Percentiles rank a stretch among this genome's conserved stretches.
phyloP scores from a whole-genome alignment of 2,888 invertebrate species.

The Gerosis bhagava region DNA sequence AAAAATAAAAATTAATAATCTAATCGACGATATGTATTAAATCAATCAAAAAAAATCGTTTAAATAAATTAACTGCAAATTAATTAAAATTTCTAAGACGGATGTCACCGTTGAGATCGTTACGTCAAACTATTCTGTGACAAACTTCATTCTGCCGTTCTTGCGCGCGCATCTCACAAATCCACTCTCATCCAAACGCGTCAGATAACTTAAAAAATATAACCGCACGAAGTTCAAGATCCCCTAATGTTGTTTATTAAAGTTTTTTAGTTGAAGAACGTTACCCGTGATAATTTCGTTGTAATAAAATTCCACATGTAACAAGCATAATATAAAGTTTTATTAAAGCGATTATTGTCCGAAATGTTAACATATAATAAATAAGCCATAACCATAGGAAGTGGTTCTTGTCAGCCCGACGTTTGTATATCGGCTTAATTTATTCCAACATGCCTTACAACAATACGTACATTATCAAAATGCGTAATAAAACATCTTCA shows the following conservation, averaged over 20 bases:
- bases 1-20: constrained; percentile 13
- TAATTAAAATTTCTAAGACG: too few species aligned
- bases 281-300: constrained; percentile 21
- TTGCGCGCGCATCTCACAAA: too few species aligned
- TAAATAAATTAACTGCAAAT: too few species aligned
- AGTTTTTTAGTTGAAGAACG: background rate
- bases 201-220: too few species aligned
- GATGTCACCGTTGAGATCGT: too few species aligned
- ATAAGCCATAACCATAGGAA: constrained; percentile 29
- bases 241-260: constrained; percentile 13
- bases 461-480: constrained; percentile 74
- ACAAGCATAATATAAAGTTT: constrained; percentile 24
- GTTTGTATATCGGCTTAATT: constrained; percentile 56
- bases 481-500: constrained; percentile 72
- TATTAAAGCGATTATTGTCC: constrained; percentile 25
- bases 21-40: constrained; percentile 4
- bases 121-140: too few species aligned
- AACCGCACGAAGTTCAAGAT: constrained; percentile 27
- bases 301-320: constrained; percentile 22
- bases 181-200: too few species aligned
- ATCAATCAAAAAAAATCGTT: too few species aligned
- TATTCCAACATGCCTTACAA: constrained; percentile 65
- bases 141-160: too few species aligned
- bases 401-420: constrained; percentile 39
- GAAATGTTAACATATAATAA: constrained; percentile 27